Base-by-base conservation (phyloP, 1,140 invertebrate genomes). In the Telenomus remus region DNA sequence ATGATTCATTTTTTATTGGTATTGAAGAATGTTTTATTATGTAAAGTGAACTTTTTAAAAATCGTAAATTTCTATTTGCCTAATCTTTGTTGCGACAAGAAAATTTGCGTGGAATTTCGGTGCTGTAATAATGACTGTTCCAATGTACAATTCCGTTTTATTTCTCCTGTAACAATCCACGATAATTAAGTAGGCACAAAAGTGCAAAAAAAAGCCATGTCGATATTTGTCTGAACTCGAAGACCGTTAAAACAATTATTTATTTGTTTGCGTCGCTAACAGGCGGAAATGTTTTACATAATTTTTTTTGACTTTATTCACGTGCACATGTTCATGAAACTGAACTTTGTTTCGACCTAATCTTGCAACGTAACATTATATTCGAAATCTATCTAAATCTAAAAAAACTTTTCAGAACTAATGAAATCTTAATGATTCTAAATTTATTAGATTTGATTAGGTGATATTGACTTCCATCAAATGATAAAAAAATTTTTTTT, bases 61-160 rank as follows among this genome's bases (percentile, higher is more conserved):
- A 27, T 27, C 19, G 1, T 27, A n/a, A n/a, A 27, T 27, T 27
- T 27, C 19, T 27, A 27, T 27, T 27, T 59, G 43, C 53, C 50
- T 49, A 7, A 35, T 11, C 50, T 12, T 16, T 19, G 49, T 10
- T 12, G 4, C 14, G 12, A 39, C 34, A n/a, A 55, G 35, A 13
- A 49, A 55, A 70, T 70, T 61, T 70, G 39, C 44, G 55, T 61
- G 50, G 27, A 55, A 61, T 70, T 68, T 70, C 60, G 66, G 44
- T 53, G 44, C 34, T 33, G 43, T 61, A 70, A 70, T 61, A 70
- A 61, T 70, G 44, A 61, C 60, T 12, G 64, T 13, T 34, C 46
- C 34, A 33, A 57, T 16, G 9, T 59, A 55, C 59, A 69, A 69
- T 60, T 47, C 47, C 42, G 65, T 60, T n/a, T n/a, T n/a, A n/a